These are phyloP conservation scores for Alligator sinensis DNA, from an alignment of 2,113 vertebrate genomes.

Conservation along the genomic window DNA sequence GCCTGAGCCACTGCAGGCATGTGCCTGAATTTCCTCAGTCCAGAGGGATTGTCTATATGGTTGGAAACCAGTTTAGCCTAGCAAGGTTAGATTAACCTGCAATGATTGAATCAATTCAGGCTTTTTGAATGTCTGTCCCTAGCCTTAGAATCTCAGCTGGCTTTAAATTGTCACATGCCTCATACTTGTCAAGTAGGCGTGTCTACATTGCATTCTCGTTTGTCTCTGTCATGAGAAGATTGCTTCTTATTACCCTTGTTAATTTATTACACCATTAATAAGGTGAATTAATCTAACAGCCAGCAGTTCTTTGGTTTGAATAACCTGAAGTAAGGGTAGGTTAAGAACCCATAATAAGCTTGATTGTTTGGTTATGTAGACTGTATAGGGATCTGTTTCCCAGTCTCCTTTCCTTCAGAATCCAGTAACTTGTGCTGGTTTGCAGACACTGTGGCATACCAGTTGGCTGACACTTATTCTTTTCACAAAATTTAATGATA, in stretches of 20 bases:
- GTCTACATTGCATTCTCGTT: not conserved
- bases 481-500: not conserved
- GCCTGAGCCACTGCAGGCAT: too few relatives aligned
- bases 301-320: not conserved
- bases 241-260: not conserved
- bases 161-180: not conserved
- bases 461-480: not conserved
- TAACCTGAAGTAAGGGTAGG: not conserved
- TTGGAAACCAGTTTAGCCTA: too few relatives aligned
- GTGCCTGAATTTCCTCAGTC: too few relatives aligned
- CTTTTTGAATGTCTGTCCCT: too few relatives aligned
- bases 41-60: too few relatives aligned
- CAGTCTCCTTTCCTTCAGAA: not conserved
- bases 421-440: not conserved
- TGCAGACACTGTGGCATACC: not conserved
- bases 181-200: not conserved
- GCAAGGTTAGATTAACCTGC: too few relatives aligned
- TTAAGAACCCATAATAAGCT: not conserved
- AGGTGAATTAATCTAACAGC: not conserved
- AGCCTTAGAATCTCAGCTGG: not conserved
- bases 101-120: too few relatives aligned
- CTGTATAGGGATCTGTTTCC: not conserved
- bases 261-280: not conserved
- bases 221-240: not conserved
- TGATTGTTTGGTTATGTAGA: not conserved